Percentiles rank a stretch among this genome's conserved stretches.
Evolutionary conservation across 2,888 invertebrate species (phyloP).

Genomic region (Abrostola tripartita): DNA sequence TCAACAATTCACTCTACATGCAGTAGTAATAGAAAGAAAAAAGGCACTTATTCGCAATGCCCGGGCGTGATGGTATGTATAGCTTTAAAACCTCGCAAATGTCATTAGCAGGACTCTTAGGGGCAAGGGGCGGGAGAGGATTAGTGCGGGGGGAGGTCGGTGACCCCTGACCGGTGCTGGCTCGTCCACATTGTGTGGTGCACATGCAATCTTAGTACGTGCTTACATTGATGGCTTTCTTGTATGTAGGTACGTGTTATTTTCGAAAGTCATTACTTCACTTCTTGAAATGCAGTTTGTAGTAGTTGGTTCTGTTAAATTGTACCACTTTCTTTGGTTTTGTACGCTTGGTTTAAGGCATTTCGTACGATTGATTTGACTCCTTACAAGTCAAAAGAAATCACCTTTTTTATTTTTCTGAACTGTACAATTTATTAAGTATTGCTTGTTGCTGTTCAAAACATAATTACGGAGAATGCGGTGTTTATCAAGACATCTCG

Average conservation of each 20-base stretch:
- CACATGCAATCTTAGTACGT: slow-evolving; percentile 38
- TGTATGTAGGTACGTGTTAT: neutral
- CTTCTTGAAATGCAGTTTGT: slow-evolving; percentile 6
- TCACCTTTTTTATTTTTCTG: too few species aligned
- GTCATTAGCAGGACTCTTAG: slow-evolving; percentile 69
- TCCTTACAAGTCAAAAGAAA: too few species aligned
- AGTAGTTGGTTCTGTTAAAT: neutral
- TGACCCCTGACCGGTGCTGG: slow-evolving; percentile 58
- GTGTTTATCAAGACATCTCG: neutral
- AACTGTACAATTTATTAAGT: too few species aligned
- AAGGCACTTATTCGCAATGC: slow-evolving; percentile 30
- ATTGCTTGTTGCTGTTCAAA: too few species aligned
- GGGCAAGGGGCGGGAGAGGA: slow-evolving; percentile 44
- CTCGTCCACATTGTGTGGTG: slow-evolving; percentile 54
- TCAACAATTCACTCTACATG: slow-evolving; percentile 7
- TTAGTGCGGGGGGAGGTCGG: slow-evolving; percentile 53
- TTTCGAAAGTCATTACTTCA: slow-evolving; percentile 10
- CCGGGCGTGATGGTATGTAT: slow-evolving; percentile 36
- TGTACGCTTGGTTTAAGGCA: neutral
- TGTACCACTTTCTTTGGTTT: neutral
- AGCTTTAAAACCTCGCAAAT: slow-evolving; percentile 68
- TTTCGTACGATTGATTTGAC: too few species aligned
- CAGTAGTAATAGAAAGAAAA: slow-evolving; percentile 29
- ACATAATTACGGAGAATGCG: neutral
- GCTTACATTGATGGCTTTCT: slow-evolving; percentile 31